phyloP scores from a whole-genome alignment of 2,888 invertebrate genomes.

The Salticus scenicus region DNA sequence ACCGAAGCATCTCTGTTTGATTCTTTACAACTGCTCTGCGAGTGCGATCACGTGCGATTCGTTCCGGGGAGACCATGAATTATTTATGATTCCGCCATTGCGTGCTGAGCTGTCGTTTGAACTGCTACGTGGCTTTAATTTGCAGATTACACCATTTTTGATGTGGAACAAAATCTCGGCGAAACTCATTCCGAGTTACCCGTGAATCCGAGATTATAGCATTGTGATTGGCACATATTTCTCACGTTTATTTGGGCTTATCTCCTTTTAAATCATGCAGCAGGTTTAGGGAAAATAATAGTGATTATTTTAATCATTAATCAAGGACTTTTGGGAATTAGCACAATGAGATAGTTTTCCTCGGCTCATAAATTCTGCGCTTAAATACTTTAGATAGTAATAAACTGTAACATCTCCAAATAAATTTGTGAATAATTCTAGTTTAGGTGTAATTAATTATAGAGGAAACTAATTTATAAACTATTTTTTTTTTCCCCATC shows the following conservation, averaged over 20 bases:
- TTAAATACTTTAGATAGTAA: too few species aligned
- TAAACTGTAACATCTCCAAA: too few species aligned
- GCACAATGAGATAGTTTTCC: too few species aligned
- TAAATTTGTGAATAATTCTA: too few species aligned
- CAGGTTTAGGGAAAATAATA: background rate
- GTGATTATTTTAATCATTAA: slow-evolving; percentile 4
- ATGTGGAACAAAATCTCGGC: slow-evolving; percentile 1
- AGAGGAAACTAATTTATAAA: too few species aligned
- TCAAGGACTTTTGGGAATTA: background rate
- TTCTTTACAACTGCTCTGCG: slow-evolving; percentile 4
- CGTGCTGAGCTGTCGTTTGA: slow-evolving; percentile 34
- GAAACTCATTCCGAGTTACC: background rate
- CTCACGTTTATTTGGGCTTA: background rate
- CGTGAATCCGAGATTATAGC: slow-evolving; percentile 4
- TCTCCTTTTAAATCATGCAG: background rate
- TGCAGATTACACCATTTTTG: slow-evolving; percentile 49
- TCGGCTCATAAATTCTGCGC: too few species aligned
- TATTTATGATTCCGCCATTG: slow-evolving; percentile 52
- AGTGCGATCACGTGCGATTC: slow-evolving; percentile 56
- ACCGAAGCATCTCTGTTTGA: slow-evolving; percentile 3
- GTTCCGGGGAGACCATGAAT: slow-evolving; percentile 47
- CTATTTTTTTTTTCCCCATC: too few species aligned
- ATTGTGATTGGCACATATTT: slow-evolving; percentile 11
- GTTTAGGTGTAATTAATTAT: too few species aligned
- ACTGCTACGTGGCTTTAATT: slow-evolving; percentile 51